Percentiles rank a stretch among this genome's conserved stretches.
phyloP scores from a whole-genome alignment of 2,888 invertebrate genomes.

The Calameuta filiformis region DNA sequence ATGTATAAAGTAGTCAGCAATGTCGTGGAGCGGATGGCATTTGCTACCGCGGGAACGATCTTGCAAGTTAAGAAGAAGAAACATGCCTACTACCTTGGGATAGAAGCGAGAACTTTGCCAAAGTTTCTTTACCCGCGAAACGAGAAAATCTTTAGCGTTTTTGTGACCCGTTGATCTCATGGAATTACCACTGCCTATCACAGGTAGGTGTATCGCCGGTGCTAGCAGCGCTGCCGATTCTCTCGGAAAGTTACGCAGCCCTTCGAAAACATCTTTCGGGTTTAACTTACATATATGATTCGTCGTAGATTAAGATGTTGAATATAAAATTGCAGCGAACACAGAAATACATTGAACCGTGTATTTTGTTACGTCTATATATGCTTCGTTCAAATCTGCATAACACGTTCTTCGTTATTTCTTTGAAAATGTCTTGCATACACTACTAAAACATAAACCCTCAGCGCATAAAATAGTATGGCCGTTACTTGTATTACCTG shows the following conservation, averaged over 20 bases:
- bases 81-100: neutral
- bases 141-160: neutral
- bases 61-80: neutral
- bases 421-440: neutral
- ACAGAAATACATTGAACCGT: too few species aligned
- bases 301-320: neutral
- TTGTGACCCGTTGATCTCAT: constrained; percentile 1
- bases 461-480: neutral
- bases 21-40: neutral
- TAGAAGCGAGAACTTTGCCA: neutral
- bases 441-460: neutral
- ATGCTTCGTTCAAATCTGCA: neutral
- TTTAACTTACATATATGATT: neutral
- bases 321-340: neutral
- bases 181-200: neutral
- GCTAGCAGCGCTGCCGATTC: neutral
- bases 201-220: neutral
- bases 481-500: neutral
- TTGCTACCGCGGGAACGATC: neutral
- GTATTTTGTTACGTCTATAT: too few species aligned
- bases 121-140: neutral
- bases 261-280: neutral
- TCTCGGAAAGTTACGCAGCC: neutral
- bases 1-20: neutral
- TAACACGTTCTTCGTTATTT: neutral